Evolutionary conservation across 2,113 vertebrate species (phyloP).

Genomic region (Corvus moneduloides): DNA sequence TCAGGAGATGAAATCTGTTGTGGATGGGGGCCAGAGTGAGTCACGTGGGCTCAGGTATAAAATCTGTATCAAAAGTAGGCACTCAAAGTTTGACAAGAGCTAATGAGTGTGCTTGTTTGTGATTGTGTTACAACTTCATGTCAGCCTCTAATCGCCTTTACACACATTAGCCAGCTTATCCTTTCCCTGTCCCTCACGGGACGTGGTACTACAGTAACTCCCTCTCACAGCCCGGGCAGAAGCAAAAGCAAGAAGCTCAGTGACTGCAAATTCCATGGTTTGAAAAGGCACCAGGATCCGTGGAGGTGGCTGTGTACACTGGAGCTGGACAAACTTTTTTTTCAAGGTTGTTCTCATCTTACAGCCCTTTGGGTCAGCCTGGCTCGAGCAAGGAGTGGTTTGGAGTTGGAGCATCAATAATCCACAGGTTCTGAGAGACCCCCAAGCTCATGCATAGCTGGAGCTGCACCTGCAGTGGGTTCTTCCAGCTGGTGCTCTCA

Average conservation of each 20-base stretch:
- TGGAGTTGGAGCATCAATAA: not conserved
- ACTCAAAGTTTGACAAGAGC: slow-evolving; percentile 1
- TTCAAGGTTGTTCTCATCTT: not conserved
- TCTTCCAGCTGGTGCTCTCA: not conserved
- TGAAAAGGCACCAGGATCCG: not conserved
- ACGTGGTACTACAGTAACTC: not conserved
- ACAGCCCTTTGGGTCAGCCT: not conserved
- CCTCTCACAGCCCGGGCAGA: not conserved
- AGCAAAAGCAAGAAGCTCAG: not conserved
- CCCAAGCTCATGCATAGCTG: accelerated
- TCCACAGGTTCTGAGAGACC: not conserved
- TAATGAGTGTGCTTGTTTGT: not conserved
- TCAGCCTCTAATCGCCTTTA: slow-evolving; percentile 5
- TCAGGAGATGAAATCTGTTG: slow-evolving; percentile 41
- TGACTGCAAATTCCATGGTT: not conserved
- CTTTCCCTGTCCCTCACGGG: not conserved
- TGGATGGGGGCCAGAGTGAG: not conserved
- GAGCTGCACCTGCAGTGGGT: not conserved
- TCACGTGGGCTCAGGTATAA: not conserved
- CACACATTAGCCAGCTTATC: not conserved
- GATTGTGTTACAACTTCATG: not conserved
- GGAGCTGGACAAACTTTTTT: not conserved
- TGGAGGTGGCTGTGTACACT: accelerated
- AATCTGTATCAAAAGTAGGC: not conserved
- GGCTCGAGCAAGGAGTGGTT: not conserved